Evolutionary conservation across 2,797 vertebrate genomes (phyloP).

Genomic region (Periparus ater): DNA sequence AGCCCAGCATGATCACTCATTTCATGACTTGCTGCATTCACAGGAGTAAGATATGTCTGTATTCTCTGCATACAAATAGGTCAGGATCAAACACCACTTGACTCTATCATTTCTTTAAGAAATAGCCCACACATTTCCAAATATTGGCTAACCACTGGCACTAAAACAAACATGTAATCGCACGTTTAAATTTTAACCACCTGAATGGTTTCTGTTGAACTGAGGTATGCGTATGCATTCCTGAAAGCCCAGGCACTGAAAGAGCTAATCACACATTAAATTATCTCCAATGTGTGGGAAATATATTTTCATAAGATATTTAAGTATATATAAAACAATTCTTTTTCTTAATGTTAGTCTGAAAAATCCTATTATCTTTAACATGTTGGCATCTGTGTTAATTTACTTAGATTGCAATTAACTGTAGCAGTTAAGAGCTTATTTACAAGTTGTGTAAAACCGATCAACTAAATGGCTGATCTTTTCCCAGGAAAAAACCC

Average conservation of each 20-base stretch:
- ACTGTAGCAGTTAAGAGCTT: not conserved
- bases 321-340: not conserved
- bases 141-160: not conserved
- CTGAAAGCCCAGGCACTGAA: not conserved
- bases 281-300: not conserved
- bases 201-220: not conserved
- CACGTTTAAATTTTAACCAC: slow-evolving; percentile 16
- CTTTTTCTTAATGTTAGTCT: not conserved
- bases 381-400: not conserved
- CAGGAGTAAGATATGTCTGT: not conserved
- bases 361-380: not conserved
- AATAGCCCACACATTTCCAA: not conserved
- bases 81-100: not conserved
- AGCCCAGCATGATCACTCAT: not conserved
- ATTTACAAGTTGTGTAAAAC: not conserved
- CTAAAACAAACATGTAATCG: not conserved
- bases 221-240: not conserved
- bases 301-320: not conserved
- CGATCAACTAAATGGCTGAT: not conserved
- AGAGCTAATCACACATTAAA: not conserved
- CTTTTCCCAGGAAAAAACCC: not conserved
- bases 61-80: not conserved
- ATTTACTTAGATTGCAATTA: slow-evolving; percentile 1
- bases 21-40: not conserved
- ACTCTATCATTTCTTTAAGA: not conserved